These are phyloP conservation scores for Ricordea florida DNA, from an alignment of 92 coral and sea anemone genomes.

Conservation along the genomic window DNA sequence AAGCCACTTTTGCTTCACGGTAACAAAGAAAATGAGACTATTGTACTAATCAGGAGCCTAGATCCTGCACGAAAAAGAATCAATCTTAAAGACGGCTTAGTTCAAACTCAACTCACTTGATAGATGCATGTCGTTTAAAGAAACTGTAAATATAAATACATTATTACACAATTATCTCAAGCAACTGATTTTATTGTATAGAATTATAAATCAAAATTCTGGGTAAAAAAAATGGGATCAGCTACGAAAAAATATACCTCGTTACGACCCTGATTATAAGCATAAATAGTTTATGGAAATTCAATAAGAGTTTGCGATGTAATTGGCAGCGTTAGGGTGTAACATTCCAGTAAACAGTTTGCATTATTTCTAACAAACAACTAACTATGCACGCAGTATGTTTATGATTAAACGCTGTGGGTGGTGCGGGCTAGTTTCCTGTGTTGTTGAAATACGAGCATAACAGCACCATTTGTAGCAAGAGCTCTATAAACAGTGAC, in stretches of 20 bases:
- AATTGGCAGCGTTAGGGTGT: slow-evolving; percentile 2
- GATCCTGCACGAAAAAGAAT: no score
- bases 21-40: background rate
- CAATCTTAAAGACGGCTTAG: no score
- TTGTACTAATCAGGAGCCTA: no score
- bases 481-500: slow-evolving; percentile 11
- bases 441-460: slow-evolving; percentile 30
- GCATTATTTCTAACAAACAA: background rate
- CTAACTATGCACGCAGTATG: slow-evolving; percentile 9
- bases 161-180: no score
- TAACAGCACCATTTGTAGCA: slow-evolving; percentile 39
- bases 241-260: no score
- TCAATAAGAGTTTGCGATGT: background rate
- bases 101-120: no score
- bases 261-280: no score
- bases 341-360: slow-evolving; percentile 8
- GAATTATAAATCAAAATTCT: no score
- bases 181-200: no score
- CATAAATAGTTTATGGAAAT: background rate
- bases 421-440: slow-evolving; percentile 45
- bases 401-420: slow-evolving; percentile 43
- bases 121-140: no score
- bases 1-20: background rate
- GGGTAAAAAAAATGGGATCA: no score
- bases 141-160: no score